Evolutionary conservation across 2,113 vertebrate species (phyloP), one percentile per base, ranked within the genome.

Genomic region (Jaculus jaculus): DNA sequence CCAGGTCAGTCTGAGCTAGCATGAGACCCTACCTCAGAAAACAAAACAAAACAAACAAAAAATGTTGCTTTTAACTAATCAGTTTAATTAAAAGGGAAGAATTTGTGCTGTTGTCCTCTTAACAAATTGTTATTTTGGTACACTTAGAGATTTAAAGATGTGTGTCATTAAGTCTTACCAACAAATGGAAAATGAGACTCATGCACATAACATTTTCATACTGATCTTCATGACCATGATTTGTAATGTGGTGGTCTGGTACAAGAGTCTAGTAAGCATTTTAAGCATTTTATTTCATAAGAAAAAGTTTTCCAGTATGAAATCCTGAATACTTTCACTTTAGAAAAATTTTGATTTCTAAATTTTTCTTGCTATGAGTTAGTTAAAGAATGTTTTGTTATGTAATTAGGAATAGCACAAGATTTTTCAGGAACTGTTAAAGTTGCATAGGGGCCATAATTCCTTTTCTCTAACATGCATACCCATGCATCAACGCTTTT

Each of bases 381-480:
- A 66, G 73, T 87, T 92, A 89, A 94, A 77, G 95, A 81, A 63
- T 61, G 11, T 94, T 37, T 54, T 73, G 23, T 92, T 86, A 65
- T 8, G 7, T 79, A 85, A 23, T 82, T 80, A 90, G 47, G 61
- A 84, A 37, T 93, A 89, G 63, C 73, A 66, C 63, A 92, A 66
- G 61, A 26, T 87, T 90, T 90, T 96, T 94, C 66, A 68, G 87
- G 74, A 93, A 96, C 85, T 95, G 72, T 94, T 90, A 79, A 3
- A 86, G 75, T 91, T 91, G 61, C 32, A 32, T 90, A 88, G 73
- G 90, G 90, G 66, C 92, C 39, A 7, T 72, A 47, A 77, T 78
- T 90, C 68, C 72, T 93, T 68, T 90, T 93, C 28, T 90, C 7
- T 92, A 93, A 87, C 42, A 11, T 51, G 61, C 23, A 47, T 95